phyloP scores from a whole-genome alignment of 2,888 invertebrate species.

The Dendrolimus houi region DNA sequence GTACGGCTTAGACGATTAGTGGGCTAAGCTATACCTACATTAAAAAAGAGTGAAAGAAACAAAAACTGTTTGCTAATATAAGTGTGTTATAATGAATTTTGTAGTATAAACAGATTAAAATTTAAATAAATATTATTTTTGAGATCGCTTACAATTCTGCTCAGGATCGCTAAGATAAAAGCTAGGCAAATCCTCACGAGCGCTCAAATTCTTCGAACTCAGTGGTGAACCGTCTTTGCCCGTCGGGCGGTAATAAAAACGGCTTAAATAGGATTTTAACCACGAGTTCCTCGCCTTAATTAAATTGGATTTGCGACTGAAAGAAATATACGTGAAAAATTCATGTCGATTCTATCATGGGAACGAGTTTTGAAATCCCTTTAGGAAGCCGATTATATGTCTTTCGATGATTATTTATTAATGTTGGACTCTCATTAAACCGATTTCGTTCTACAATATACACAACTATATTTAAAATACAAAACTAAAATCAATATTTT shows the following conservation, averaged over 20 bases:
- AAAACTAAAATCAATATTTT: too few species aligned
- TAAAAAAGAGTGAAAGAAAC: too few species aligned
- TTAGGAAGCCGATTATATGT: conserved; percentile 55
- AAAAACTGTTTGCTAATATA: too few species aligned
- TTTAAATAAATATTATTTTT: conserved; percentile 56
- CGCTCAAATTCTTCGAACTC: conserved; percentile 68
- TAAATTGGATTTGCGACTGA: conserved; percentile 75
- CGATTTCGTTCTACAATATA: neutral
- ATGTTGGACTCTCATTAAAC: conserved; percentile 20
- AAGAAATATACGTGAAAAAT: conserved; percentile 74
- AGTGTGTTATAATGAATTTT: neutral
- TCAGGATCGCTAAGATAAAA: conserved; percentile 58
- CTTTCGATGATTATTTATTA: conserved; percentile 40
- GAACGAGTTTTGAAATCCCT: conserved; percentile 60
- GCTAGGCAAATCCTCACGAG: conserved; percentile 60
- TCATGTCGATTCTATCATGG: conserved; percentile 69
- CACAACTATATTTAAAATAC: neutral
- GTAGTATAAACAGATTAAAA: neutral
- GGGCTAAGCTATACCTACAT: too few species aligned
- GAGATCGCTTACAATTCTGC: conserved; percentile 56
- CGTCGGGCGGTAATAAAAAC: conserved; percentile 75
- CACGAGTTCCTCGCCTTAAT: conserved; percentile 74
- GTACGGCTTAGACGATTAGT: neutral
- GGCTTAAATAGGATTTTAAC: conserved; percentile 76
- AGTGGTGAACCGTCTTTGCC: conserved; percentile 69